Percentiles rank a stretch among this genome's conserved stretches.
Conservation (phyloP, 2,888 invertebrate genomes). For the Germaria angustata region DNA sequence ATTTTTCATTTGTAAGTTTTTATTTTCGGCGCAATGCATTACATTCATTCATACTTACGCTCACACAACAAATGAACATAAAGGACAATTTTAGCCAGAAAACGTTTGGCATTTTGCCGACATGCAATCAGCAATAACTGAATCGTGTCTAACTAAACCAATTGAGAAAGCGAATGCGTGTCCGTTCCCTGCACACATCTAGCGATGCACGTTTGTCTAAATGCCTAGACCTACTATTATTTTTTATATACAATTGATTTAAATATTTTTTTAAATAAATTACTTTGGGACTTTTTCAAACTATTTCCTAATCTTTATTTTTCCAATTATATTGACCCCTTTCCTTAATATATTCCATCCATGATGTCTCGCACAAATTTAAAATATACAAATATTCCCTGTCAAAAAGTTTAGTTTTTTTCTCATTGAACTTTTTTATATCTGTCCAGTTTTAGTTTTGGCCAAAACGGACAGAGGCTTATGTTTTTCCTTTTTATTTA, state of each 20-base stretch:
- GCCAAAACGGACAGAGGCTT: neutral
- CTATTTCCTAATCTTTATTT: neutral
- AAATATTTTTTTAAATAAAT: constrained; percentile 20
- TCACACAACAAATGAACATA: neutral
- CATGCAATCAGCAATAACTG: constrained; percentile 62
- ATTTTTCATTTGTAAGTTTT: constrained; percentile 14
- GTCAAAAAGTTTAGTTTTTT: constrained; percentile 9
- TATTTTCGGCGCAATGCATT: neutral
- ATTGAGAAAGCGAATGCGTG: constrained; percentile 58
- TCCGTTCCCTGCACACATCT: constrained; percentile 18
- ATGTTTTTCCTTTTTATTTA: neutral
- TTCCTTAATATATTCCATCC: constrained; percentile 16
- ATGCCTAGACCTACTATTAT: too few species aligned
- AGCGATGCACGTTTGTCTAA: too few species aligned
- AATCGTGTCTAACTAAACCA: constrained; percentile 62
- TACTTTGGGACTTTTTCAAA: constrained; percentile 3
- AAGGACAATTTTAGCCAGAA: constrained; percentile 26
- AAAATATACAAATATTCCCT: constrained; percentile 44
- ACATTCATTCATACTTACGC: neutral
- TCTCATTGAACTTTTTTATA: constrained; percentile 27
- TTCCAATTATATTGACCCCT: constrained; percentile 48
- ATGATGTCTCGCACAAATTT: constrained; percentile 16
- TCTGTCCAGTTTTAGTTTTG: constrained; percentile 29
- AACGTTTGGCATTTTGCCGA: constrained; percentile 63
- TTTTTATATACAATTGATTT: constrained; percentile 10